Evolutionary conservation across 2,888 invertebrate species (phyloP).

Genomic region (Copidosoma aretas): DNA sequence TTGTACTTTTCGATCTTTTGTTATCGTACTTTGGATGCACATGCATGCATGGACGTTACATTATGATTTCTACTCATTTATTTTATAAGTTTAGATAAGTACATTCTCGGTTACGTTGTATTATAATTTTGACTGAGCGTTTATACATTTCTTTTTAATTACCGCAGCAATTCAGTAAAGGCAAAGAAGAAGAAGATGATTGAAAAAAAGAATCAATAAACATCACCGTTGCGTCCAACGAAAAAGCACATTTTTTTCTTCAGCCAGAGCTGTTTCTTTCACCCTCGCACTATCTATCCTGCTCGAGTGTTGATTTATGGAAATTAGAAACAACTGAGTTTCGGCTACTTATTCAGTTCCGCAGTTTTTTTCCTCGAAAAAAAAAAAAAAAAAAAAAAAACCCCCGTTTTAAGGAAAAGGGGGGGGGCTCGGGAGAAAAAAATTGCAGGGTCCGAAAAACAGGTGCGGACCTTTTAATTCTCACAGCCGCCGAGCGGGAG

Average conservation of each 20-base stretch:
- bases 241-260: neutral
- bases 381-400: neutral
- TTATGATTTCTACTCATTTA: constrained; percentile 26
- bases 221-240: constrained; percentile 14
- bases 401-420: neutral
- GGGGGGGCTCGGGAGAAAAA: too few species aligned
- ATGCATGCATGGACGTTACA: too few species aligned
- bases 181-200: too few species aligned
- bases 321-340: too few species aligned
- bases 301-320: neutral
- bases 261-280: neutral
- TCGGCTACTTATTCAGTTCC: neutral
- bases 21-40: too few species aligned
- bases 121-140: constrained; percentile 32
- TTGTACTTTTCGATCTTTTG: too few species aligned
- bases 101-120: constrained; percentile 21
- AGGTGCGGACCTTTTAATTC: too few species aligned
- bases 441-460: too few species aligned
- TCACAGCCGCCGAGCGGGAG: too few species aligned
- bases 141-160: constrained; percentile 27
- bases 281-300: neutral
- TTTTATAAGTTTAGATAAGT: constrained; percentile 10
- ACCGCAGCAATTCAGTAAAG: constrained; percentile 19
- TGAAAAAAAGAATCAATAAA: constrained; percentile 22
- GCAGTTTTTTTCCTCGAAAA: neutral